Evolutionary conservation across 1,140 invertebrate species (phyloP), one percentile per base, ranked within the genome.

Genomic region (Heliothis subflexa): DNA sequence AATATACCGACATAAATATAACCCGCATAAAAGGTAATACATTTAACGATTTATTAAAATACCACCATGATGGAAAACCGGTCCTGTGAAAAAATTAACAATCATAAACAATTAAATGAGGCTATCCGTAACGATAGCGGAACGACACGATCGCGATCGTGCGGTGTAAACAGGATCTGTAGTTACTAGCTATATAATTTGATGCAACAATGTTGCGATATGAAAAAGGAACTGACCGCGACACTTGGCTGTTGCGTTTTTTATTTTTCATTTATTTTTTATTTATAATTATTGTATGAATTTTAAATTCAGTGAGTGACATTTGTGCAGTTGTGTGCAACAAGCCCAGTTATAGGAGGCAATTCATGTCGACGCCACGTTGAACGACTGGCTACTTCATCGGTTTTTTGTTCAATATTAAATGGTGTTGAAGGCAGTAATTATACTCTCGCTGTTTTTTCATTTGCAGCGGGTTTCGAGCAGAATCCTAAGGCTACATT

Each of bases 251-350:
- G 74, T 82, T 80, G 71, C 78, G 81, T 78, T 86, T 84, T 85
- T 80, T 81, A 84, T 40, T 85, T 79, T 86, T 1, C 21, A 25
- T 21, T 18, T 10, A 14, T 80, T 85, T 84, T 86, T 81, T 82
- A 84, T 84, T 84, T 81, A 74, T 84, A 86, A 87, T 87, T 83
- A 84, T 85, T 87, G 78, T 82, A 70, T 78, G 75, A 78, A 78
- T 78, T 81, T 76, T 76, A 76, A 66, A 66, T 66, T 66, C 14
- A 55, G 25, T 54, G 50, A 50, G 18, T 59, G 10, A 73, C 18
- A 40, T 49, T 40, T 40, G 33, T 54, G 59, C 10, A 14, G 16
- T 49, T 74, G 55, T 61, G 40, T 74, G 45, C 18, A 49, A 62
- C 66, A n/a, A 55, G 33, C 71, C 40, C 16, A 73, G 28, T 49